Evolutionary conservation across 2,113 vertebrate genomes (phyloP).

Genomic region (Trogon surrucura): DNA sequence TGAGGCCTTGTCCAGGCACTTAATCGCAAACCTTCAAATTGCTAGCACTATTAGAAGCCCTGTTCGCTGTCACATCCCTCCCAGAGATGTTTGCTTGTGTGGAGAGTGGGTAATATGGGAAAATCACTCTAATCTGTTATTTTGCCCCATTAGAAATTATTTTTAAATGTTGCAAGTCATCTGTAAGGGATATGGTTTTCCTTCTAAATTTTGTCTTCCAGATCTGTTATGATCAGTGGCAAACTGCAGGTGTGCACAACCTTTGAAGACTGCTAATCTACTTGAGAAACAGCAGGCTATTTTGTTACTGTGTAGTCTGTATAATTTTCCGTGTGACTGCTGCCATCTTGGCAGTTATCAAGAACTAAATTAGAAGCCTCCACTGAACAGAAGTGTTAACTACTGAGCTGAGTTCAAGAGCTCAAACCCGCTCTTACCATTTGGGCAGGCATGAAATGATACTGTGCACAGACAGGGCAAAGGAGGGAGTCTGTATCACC

Average conservation of each 20-base stretch:
- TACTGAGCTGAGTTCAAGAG: neutral
- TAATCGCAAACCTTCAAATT: neutral
- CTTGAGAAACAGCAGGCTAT: neutral
- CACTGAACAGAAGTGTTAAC: neutral
- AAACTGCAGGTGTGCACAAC: neutral
- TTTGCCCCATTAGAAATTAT: neutral
- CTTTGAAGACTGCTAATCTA: neutral
- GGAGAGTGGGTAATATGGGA: neutral
- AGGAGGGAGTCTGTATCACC: neutral
- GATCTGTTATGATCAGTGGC: neutral
- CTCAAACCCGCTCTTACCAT: neutral
- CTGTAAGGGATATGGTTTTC: neutral
- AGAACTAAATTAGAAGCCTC: neutral
- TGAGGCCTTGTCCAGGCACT: neutral
- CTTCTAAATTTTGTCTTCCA: neutral
- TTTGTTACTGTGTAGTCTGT: neutral
- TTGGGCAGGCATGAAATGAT: neutral
- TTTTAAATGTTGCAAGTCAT: neutral
- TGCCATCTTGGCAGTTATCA: neutral
- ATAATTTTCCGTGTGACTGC: neutral
- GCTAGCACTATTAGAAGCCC: neutral
- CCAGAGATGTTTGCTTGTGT: neutral
- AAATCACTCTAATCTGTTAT: neutral
- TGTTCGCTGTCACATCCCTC: neutral
- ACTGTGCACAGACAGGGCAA: neutral